Conservation (phyloP, 2,113 vertebrate genomes). For the Epinephelus fuscoguttatus region DNA sequence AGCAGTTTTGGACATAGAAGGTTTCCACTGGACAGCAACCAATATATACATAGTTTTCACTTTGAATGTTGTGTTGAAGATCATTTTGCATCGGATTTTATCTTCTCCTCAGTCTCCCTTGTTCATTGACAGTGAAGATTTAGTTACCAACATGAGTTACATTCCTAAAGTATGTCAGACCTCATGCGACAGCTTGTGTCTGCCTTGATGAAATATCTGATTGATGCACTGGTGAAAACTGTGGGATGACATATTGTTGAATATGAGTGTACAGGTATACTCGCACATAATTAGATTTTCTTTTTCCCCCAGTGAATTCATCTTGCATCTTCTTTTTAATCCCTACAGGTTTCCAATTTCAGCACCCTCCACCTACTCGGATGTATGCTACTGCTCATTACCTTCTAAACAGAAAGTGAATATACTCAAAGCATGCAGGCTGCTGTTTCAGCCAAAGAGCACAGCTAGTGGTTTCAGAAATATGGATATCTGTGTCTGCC, state of each 20-base stretch:
- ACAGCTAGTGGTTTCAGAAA: conserved; percentile 38
- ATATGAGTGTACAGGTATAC: background rate
- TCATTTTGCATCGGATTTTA: too few relatives aligned
- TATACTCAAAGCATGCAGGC: conserved; percentile 20
- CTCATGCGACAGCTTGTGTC: background rate
- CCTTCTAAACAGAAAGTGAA: conserved; percentile 19
- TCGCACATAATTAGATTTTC: background rate
- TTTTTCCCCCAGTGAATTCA: background rate
- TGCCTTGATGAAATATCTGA: background rate
- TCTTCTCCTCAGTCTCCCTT: background rate
- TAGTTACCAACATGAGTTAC: too few relatives aligned
- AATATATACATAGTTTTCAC: background rate
- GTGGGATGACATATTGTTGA: background rate
- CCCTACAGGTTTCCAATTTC: background rate
- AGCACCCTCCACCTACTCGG: background rate
- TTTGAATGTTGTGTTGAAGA: background rate
- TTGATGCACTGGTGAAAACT: background rate
- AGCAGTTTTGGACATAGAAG: too few relatives aligned
- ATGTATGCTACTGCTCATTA: background rate
- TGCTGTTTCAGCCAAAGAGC: conserved; percentile 35
- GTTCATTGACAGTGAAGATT: background rate
- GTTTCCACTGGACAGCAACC: too few relatives aligned
- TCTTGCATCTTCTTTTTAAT: background rate
- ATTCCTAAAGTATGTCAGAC: background rate
- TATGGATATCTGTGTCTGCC: conserved; percentile 40